Conservation (phyloP, 2,113 vertebrate species). For the Leucoraja erinaceus region DNA sequence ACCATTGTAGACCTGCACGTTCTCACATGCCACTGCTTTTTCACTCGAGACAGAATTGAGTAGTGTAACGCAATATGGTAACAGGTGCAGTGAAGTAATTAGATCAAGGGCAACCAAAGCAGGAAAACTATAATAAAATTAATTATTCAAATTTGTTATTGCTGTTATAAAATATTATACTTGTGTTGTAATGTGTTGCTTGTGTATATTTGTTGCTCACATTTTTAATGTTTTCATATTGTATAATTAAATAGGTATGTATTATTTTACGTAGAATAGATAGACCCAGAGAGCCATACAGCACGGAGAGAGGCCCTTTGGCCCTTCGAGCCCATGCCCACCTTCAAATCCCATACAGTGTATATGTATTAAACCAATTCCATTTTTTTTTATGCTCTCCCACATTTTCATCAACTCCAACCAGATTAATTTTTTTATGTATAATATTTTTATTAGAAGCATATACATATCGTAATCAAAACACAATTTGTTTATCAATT, state of each 20-base stretch:
- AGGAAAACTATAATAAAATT: background rate
- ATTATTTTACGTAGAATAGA: background rate
- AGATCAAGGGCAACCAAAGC: background rate
- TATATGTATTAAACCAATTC: too few relatives aligned
- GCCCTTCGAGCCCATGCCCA: too few relatives aligned
- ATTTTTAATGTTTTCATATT: background rate
- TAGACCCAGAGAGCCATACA: too few relatives aligned
- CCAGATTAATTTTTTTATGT: too few relatives aligned
- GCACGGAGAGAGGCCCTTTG: too few relatives aligned
- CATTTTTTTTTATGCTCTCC: too few relatives aligned
- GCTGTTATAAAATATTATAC: background rate
- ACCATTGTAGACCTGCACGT: background rate
- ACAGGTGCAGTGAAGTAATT: conserved; percentile 2
- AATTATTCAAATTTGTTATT: conserved; percentile 22
- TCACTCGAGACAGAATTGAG: background rate
- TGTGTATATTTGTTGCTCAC: background rate
- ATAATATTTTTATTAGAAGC: too few relatives aligned
- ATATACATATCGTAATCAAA: too few relatives aligned
- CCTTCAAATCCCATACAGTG: too few relatives aligned
- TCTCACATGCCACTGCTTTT: background rate
- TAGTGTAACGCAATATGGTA: conserved; percentile 1
- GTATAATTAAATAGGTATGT: background rate
- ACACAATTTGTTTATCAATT: too few relatives aligned
- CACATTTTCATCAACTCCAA: too few relatives aligned
- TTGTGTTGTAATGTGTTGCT: background rate